These are phyloP conservation scores for Pygathrix nemaeus DNA, from an alignment of 2,113 vertebrate species.

Conservation along the genomic window DNA sequence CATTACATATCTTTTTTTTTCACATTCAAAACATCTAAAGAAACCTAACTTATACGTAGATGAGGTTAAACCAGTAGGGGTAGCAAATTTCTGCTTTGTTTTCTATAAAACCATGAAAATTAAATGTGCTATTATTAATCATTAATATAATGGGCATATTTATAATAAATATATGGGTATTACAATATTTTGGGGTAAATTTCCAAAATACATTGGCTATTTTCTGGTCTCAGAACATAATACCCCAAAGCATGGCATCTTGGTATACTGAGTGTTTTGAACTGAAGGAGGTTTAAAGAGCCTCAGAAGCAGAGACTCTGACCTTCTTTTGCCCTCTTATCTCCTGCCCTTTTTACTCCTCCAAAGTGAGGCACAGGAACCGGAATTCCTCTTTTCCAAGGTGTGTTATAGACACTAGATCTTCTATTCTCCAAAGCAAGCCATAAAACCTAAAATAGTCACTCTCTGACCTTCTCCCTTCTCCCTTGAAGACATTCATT, in stretches of 20 bases:
- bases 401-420: not conserved
- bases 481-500: not conserved
- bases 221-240: not conserved
- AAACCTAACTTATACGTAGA: not conserved
- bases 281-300: not conserved
- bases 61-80: not conserved
- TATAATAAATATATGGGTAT: not conserved
- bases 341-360: too few relatives aligned
- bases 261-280: not conserved
- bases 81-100: not conserved
- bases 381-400: not conserved
- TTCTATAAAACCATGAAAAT: not conserved
- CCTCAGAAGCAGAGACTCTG: not conserved
- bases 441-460: not conserved
- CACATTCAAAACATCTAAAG: slow-evolving; percentile 7
- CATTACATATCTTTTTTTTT: slow-evolving; percentile 7
- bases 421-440: not conserved
- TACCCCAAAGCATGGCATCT: not conserved
- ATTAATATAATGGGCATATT: not conserved
- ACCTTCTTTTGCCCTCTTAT: not conserved
- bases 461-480: not conserved
- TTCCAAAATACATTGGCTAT: slow-evolving; percentile 32
- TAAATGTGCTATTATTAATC: not conserved
- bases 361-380: not conserved
- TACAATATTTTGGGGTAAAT: slow-evolving; percentile 26